A percentile compares a stretch with the other conserved stretches of the same genome.
Evolutionary conservation across 1,140 invertebrate species (phyloP).

Genomic region (Eulimnadia texana): DNA sequence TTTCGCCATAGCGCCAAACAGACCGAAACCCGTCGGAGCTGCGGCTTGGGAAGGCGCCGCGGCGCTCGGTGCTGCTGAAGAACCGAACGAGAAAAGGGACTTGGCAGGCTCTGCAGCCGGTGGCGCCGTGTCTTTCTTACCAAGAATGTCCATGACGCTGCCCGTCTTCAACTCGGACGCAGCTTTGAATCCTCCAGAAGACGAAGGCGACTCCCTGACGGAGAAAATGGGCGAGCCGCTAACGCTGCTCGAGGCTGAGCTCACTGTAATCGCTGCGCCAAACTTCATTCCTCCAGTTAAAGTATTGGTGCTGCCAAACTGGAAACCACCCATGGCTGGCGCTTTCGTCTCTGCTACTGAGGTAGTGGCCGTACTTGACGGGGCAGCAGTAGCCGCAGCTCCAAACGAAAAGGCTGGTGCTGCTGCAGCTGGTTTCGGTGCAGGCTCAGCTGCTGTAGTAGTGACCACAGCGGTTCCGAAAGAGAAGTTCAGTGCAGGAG

Average conservation of each 20-base stretch:
- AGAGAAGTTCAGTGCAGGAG: not conserved
- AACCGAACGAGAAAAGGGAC: conserved; percentile 5
- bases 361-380: not conserved
- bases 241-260: not conserved
- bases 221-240: not conserved
- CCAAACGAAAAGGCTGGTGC: not conserved
- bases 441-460: not conserved
- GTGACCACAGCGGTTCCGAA: not conserved
- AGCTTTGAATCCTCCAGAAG: not conserved
- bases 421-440: not conserved
- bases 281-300: not conserved
- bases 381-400: too few species aligned
- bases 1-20: not conserved
- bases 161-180: conserved; percentile 1
- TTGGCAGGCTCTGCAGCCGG: not conserved
- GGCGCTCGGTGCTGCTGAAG: not conserved
- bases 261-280: not conserved
- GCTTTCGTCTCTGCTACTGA: not conserved
- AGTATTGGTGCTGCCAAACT: not conserved
- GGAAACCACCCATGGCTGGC: not conserved
- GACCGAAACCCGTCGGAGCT: not conserved
- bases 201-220: not conserved
- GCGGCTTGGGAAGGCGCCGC: not conserved
- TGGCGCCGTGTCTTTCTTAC: conserved; percentile 3
- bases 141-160: conserved; percentile 17